These are phyloP conservation scores for Seira sanloemensis DNA, from an alignment of 2,888 invertebrate species.

Conservation along the genomic window DNA sequence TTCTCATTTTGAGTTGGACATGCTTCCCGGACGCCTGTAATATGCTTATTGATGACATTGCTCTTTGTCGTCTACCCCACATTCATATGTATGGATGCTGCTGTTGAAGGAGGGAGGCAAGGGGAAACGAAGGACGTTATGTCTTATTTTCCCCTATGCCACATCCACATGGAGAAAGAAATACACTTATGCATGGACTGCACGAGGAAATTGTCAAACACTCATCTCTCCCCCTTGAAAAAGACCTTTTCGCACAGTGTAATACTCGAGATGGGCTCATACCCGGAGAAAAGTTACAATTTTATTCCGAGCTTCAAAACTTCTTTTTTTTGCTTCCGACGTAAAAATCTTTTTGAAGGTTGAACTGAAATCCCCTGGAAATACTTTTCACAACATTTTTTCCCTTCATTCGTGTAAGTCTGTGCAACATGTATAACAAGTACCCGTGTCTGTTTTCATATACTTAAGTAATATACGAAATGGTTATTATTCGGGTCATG, in stretches of 20 bases:
- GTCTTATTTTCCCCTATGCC: too few species aligned
- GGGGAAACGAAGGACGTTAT: not conserved
- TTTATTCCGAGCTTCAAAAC: not conserved
- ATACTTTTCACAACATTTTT: not conserved
- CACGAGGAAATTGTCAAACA: constrained; percentile 7
- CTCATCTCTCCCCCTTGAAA: not conserved
- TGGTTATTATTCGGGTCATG: constrained; percentile 47
- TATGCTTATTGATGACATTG: constrained; percentile 13
- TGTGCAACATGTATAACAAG: constrained; percentile 4
- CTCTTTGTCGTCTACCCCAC: too few species aligned
- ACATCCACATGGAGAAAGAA: too few species aligned
- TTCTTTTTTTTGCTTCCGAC: not conserved
- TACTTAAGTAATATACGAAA: constrained; percentile 16
- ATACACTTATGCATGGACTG: not conserved
- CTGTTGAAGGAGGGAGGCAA: not conserved
- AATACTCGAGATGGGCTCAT: not conserved
- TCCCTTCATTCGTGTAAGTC: not conserved
- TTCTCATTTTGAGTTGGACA: constrained; percentile 6
- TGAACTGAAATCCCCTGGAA: not conserved
- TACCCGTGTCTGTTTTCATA: not conserved
- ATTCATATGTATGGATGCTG: not conserved
- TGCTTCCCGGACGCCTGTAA: not conserved
- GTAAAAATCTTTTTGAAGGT: constrained; percentile 1
- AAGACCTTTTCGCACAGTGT: constrained; percentile 7
- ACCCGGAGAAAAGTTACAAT: not conserved